These are phyloP conservation scores for Salvelinus fontinalis DNA, from an alignment of 2,113 vertebrate species.

Conservation along the genomic window DNA sequence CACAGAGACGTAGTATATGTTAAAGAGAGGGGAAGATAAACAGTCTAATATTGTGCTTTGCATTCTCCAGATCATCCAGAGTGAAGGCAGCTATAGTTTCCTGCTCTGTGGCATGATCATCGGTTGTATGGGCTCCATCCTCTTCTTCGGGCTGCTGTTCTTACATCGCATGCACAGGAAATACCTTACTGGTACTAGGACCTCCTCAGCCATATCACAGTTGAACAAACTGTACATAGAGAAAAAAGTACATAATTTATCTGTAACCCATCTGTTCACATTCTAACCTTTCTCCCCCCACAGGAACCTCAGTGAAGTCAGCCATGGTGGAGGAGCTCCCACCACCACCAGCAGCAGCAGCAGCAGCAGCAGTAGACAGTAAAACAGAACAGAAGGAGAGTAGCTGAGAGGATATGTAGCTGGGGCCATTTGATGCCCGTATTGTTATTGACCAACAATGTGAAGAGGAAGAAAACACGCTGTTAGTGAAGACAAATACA, in stretches of 20 bases:
- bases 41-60: slow-evolving; percentile 29
- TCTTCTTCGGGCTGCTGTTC: slow-evolving; percentile 85
- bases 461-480: slow-evolving; percentile 8
- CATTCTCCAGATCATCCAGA: slow-evolving; percentile 83
- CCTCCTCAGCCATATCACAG: neutral
- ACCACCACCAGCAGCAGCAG: slow-evolving; percentile 12
- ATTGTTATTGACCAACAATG: slow-evolving; percentile 11
- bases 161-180: slow-evolving; percentile 86
- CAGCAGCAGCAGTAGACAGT: slow-evolving; percentile 35
- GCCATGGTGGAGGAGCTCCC: slow-evolving; percentile 62
- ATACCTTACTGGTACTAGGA: slow-evolving; percentile 80
- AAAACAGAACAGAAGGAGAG: slow-evolving; percentile 43
- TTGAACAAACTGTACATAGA: neutral
- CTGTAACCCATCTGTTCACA: neutral
- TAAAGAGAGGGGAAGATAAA: neutral
- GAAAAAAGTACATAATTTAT: neutral
- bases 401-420: slow-evolving; percentile 39
- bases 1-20: neutral
- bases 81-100: slow-evolving; percentile 90
- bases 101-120: slow-evolving; percentile 90
- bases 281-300: slow-evolving; percentile 6
- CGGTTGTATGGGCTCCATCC: slow-evolving; percentile 82
- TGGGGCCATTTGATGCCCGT: neutral
- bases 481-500: neutral
- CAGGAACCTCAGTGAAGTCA: slow-evolving; percentile 68